Conservation (phyloP, 2,113 vertebrate genomes). For the Puffinus mauretanicus region DNA sequence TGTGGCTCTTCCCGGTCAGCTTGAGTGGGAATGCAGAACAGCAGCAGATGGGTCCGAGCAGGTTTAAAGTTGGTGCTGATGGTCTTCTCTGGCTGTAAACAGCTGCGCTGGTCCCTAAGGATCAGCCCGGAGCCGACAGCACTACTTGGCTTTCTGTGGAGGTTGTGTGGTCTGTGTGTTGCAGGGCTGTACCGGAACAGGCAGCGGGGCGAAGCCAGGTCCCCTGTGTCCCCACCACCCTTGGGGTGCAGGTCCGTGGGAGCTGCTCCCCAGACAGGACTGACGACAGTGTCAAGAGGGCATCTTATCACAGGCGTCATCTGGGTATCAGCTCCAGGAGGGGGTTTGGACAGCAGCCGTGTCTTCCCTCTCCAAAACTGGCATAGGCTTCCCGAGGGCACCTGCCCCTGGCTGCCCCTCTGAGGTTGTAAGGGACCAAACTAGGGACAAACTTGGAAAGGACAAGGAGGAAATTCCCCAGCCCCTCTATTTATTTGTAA, state of each 20-base stretch:
- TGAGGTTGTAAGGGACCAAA: not conserved
- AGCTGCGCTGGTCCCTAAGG: not conserved
- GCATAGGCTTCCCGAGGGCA: not conserved
- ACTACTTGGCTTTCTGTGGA: not conserved
- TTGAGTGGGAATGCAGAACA: not conserved
- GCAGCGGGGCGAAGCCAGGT: not conserved
- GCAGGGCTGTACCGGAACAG: not conserved
- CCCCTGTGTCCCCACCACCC: not conserved
- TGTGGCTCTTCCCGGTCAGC: not conserved
- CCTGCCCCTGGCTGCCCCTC: not conserved
- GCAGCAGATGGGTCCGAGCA: not conserved
- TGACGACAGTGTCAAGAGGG: not conserved
- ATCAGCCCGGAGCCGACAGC: not conserved
- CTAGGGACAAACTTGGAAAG: not conserved
- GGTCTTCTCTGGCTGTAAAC: not conserved
- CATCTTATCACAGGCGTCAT: rapidly evolving
- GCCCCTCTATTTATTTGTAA: constrained; percentile 58
- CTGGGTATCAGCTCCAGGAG: not conserved
- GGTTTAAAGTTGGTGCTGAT: not conserved
- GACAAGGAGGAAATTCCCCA: constrained; percentile 5
- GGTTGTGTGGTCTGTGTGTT: not conserved
- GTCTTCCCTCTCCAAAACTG: not conserved
- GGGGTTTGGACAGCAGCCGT: not conserved
- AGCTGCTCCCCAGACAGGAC: not conserved
- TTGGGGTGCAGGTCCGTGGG: not conserved